Base-by-base conservation (phyloP, 2,888 invertebrate genomes). In the Girardia tigrina region DNA sequence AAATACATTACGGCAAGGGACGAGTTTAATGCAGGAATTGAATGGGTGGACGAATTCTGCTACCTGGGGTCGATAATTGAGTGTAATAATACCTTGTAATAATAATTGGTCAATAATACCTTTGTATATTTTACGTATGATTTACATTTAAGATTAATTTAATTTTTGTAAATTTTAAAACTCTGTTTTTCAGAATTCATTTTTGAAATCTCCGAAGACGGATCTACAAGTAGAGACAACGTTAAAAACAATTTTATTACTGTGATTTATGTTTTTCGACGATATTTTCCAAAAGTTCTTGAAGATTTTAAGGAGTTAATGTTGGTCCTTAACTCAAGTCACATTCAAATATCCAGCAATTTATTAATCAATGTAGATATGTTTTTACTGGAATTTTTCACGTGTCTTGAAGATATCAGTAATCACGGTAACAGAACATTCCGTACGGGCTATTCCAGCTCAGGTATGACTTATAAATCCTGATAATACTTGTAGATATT, bases 351-450 rank as follows among this genome's bases (percentile, higher is more conserved):
- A 56, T 56, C 56, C n/a, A 8, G 20, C n/a, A 56, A 56, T 56
- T 23, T 56, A 56, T 23, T 20, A 56, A 56, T 56, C 56, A 56
- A 56, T 56, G 23, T 56, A 4, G 56, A 56, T 56, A 20, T 56
- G n/a, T 56, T 56, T 56, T 20, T 56, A 4, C 23, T 4, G n/a
- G 56, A 56, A n/a, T 56, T 56, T 56, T 56, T 56, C 56, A 4
- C 4, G n/a, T 2, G 23, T 8, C 4, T 56, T 2, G 56, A 56
- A 16, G n/a, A n/a, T 20, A 56, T 56, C 56, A 56, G 56, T 56
- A 56, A 56, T n/a, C 56, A 56, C n/a, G 56, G 56, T 23, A 56
- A 56, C n/a, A 56, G 56, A 56, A 56, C 56, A 20, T 56, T 56
- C 23, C 4, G 56, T 20, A 56, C 56, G n/a, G 56, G 56, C n/a